Evolutionary conservation across 1,140 invertebrate genomes (phyloP), one percentile per base, ranked within the genome.

Genomic region (Brachionus manjavacas): DNA sequence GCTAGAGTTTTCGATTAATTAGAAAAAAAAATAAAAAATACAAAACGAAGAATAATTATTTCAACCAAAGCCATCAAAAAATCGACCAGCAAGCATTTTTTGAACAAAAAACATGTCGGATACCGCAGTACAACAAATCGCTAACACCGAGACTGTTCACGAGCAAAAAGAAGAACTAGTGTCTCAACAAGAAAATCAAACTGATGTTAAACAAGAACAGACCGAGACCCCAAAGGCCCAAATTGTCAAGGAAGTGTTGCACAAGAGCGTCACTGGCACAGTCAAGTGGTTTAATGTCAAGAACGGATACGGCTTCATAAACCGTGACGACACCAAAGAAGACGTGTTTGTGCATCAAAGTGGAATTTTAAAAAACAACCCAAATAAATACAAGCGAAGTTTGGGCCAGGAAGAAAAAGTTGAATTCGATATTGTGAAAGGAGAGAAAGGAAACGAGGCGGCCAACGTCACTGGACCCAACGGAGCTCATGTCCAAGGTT

Each of bases 271-370:
- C 88, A 93, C 93, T 88, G 95, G 95, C 88, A 95, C 94, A 87
- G 95, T 97, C 16, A 97, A 97, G 91, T 97, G 95, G 95, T 98
- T 98, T 92, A 98, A 98, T 90, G 96, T 98, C 66, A 99, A 98
- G 92, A 98, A 96, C 92, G 97, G 97, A 90, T 99, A 99, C 92
- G 97, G 97, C 88, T 99, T 99, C 91, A 99, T 99, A 90, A 98
- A 98, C 91, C 94, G 91, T 88, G 96, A 96, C 92, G 96, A 98
- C 92, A 98, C 95, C 86, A 98, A 98, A 91, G 96, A 99, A 92
- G 97, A 99, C 91, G 96, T 99, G 85, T 99, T 99, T 92, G 96
- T 99, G 85, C 97, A 99, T 92, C 85, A 91, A 89, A 92, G 96
- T 86, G 97, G 97, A 86, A 99, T 99, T 88, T 92, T 93, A 85